Percentiles rank a stretch among this genome's conserved stretches.
These are phyloP conservation scores for Erynnis tages DNA, from an alignment of 2,888 invertebrate genomes.

Conservation along the genomic window DNA sequence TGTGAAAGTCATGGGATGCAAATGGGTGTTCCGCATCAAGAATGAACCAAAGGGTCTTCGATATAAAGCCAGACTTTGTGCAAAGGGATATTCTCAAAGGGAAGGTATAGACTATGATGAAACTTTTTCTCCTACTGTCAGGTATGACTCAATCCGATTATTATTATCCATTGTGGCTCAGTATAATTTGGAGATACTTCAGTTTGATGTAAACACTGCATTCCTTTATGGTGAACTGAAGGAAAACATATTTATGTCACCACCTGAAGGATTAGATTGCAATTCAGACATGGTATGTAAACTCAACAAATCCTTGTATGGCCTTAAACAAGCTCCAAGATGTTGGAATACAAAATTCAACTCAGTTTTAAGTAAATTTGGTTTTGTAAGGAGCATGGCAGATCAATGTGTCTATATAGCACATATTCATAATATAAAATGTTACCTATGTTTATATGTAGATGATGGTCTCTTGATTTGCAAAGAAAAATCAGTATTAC, in stretches of 20 bases:
- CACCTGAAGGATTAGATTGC: conserved; percentile 32
- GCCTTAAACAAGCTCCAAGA: not conserved
- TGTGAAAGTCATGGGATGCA: conserved; percentile 29
- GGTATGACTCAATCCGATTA: conserved; percentile 35
- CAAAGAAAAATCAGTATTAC: conserved; percentile 7
- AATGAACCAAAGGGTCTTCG: conserved; percentile 32
- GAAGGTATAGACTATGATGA: conserved; percentile 28
- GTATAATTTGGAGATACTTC: conserved; percentile 20
- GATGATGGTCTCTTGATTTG: conserved; percentile 33
- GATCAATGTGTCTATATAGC: conserved; percentile 34
- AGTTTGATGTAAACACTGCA: conserved; percentile 30
- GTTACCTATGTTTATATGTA: conserved; percentile 22
- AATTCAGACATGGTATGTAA: conserved; percentile 29
- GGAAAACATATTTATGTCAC: conserved; percentile 16
- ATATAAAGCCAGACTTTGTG: conserved; percentile 37
- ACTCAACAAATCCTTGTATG: conserved; percentile 16
- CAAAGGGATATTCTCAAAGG: conserved; percentile 33
- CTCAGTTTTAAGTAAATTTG: not conserved
- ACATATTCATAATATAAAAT: conserved; percentile 21
- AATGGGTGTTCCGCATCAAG: conserved; percentile 36
- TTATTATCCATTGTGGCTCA: conserved; percentile 28
- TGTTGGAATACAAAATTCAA: conserved; percentile 3
- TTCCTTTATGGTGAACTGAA: conserved; percentile 22
- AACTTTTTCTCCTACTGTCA: conserved; percentile 34
- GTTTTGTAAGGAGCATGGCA: not conserved